Evolutionary conservation across 2,797 vertebrate species (phyloP), one percentile per base, ranked within the genome.

Genomic region (Pangasius larnaudii): DNA sequence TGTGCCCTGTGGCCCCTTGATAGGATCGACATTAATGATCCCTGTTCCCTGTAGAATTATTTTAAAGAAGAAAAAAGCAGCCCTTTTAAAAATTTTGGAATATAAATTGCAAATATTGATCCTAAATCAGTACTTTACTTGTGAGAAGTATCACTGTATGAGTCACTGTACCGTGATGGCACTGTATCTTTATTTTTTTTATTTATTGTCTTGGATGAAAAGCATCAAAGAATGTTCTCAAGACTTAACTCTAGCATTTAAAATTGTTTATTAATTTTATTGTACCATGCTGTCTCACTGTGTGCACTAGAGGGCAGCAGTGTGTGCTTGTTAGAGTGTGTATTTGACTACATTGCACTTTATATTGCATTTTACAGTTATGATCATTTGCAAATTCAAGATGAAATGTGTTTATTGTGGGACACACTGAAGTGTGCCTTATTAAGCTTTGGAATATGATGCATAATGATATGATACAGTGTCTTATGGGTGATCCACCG

Each of bases 251-350:
- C 3, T 42, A 42, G 19, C 3, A 11, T 78, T 51, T 30, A 75
- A 42, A 51, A n/a, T 24, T 42, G 39, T 49, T 77, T 77, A 49
- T n/a, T n/a, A n/a, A 77, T 75, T 75, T 27, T 24, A 51, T 49
- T n/a, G 24, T 6, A 51, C 56, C 30, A 9, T 33, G 51, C 75
- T 9, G 7, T 78, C 10, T 78, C 3, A 9, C 33, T 56, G 51
- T 33, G n/a, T 18, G n/a, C 49, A 56, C 75, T 19, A 33, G 49
- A 51, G 74, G 51, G 49, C 75, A 79, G 77, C 8, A 56, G n/a
- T 11, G 51, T 91, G 14, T 89, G 14, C 0, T 30, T 92, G 49
- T n/a, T 22, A 53, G 14, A 42, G 39, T 85, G n/a, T 36, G 49
- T 16, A 51, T 53, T 30, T n/a, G n/a, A 78, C 42, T 46, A 8